A percentile compares a stretch with the other conserved stretches of the same genome.
Evolutionary conservation across 92 coral and sea anemone species (phyloP).

Genomic region (Paragorgia papillata): DNA sequence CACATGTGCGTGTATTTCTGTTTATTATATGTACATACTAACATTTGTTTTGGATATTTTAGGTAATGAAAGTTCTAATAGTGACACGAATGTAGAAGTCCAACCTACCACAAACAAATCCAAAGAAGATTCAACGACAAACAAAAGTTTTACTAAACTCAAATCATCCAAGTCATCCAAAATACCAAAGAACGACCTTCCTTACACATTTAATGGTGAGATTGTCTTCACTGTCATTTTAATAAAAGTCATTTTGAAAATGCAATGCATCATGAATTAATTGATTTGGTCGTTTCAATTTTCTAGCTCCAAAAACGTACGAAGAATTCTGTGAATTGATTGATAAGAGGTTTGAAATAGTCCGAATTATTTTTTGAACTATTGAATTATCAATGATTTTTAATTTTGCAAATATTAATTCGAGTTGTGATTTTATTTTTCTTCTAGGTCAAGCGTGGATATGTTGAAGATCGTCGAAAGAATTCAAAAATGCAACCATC

Average conservation of each 20-base stretch:
- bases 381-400: background rate
- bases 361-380: background rate
- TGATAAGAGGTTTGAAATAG: conserved; percentile 72
- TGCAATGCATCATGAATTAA: background rate
- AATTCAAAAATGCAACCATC: conserved; percentile 91
- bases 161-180: conserved; percentile 13
- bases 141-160: background rate
- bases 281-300: background rate
- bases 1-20: too few species aligned
- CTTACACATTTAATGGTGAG: conserved; percentile 76
- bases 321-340: conserved; percentile 74
- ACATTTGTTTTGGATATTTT: background rate
- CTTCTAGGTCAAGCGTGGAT: conserved; percentile 68
- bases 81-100: background rate
- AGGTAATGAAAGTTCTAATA: conserved; percentile 15
- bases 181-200: conserved; percentile 58
- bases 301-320: conserved; percentile 83
- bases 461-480: conserved; percentile 81
- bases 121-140: background rate
- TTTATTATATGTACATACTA: background rate
- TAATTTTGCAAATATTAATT: too few species aligned
- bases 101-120: background rate
- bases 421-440: too few species aligned
- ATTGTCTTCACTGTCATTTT: background rate
- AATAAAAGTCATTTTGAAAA: background rate